Evolutionary conservation across 1,140 invertebrate genomes (phyloP).

Genomic region (Neodiprion pinetum): DNA sequence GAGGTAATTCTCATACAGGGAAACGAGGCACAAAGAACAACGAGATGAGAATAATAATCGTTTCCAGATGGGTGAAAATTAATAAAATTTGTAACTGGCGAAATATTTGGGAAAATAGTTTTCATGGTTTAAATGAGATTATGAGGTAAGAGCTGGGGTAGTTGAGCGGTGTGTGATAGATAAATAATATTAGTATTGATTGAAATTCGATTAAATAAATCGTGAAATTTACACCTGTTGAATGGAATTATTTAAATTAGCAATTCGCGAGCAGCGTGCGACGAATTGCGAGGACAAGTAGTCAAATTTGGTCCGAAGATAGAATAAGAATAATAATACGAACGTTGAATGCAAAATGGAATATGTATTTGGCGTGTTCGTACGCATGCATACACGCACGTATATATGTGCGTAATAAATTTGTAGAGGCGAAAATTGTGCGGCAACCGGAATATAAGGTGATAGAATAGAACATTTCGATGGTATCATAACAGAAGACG

Average conservation of each 20-base stretch:
- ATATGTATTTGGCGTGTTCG: background rate
- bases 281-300: background rate
- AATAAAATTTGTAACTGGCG: no score
- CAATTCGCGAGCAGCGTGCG: background rate
- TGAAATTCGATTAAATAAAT: no score
- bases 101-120: no score
- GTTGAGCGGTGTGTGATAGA: no score
- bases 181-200: no score
- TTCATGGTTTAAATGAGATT: no score
- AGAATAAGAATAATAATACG: background rate
- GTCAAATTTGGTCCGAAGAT: background rate
- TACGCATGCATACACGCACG: background rate
- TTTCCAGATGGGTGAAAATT: no score
- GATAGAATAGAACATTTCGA: background rate
- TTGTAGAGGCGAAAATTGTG: background rate
- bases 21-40: no score
- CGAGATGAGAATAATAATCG: no score
- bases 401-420: background rate
- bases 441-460: no score
- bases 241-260: conserved; percentile 8
- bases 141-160: no score
- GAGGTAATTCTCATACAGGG: no score
- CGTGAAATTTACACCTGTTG: background rate
- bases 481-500: background rate
- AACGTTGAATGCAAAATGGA: background rate